These are phyloP conservation scores for Chelon auratus DNA, from an alignment of 2,797 vertebrate species.

Conservation along the genomic window DNA sequence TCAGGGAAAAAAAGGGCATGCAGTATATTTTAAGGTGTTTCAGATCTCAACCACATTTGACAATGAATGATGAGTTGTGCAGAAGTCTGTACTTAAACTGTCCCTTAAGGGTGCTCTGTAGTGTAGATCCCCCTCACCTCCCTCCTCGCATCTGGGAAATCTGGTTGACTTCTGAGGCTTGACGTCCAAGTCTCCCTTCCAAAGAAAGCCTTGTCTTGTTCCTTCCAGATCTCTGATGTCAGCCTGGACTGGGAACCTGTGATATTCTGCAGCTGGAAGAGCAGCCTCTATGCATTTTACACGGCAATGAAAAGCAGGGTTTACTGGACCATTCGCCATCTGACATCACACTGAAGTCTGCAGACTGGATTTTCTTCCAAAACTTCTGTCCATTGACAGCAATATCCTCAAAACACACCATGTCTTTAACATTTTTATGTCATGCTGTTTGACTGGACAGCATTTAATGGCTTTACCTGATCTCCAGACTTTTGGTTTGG, in stretches of 20 bases:
- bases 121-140: constrained; percentile 49
- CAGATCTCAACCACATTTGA: constrained; percentile 64
- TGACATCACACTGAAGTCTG: constrained; percentile 69
- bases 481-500: constrained; percentile 49
- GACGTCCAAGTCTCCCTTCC: constrained; percentile 41
- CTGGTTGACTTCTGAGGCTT: constrained; percentile 66
- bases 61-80: constrained; percentile 78
- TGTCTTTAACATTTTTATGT: constrained; percentile 48
- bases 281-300: constrained; percentile 72
- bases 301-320: constrained; percentile 68
- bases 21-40: constrained; percentile 40
- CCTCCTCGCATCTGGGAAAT: constrained; percentile 61
- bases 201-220: constrained; percentile 72
- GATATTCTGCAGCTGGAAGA: constrained; percentile 77
- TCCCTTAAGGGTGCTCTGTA: constrained; percentile 66
- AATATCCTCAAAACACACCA: constrained; percentile 40
- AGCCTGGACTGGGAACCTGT: constrained; percentile 68
- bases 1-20: constrained; percentile 42
- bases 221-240: constrained; percentile 73
- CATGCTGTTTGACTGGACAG: constrained; percentile 42
- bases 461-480: constrained; percentile 52
- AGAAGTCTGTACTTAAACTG: constrained; percentile 72
- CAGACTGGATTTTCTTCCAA: constrained; percentile 58
- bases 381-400: constrained; percentile 50
- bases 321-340: constrained; percentile 73